Evolutionary conservation across 2,888 invertebrate species (phyloP).

Genomic region (Cantharis rufa): DNA sequence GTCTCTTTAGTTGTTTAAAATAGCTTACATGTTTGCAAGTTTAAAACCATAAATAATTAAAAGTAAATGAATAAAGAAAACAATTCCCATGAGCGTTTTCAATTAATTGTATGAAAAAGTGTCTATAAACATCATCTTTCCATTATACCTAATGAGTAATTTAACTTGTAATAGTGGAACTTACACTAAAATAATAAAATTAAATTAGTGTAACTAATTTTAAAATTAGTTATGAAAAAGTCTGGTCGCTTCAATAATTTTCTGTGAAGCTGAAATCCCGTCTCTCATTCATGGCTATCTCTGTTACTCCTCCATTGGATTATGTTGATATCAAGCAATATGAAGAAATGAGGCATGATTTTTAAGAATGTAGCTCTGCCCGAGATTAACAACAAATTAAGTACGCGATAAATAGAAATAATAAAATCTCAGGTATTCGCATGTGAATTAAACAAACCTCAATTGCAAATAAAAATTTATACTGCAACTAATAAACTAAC

Average conservation of each 20-base stretch:
- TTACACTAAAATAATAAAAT: conserved; percentile 22
- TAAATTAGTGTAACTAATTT: conserved; percentile 25
- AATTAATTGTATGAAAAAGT: not conserved
- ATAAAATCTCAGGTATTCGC: not conserved
- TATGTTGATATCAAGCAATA: not conserved
- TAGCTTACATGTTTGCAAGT: not conserved
- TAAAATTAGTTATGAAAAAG: conserved; percentile 23
- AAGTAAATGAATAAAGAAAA: not conserved
- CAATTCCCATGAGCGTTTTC: not conserved
- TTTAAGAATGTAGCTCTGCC: conserved; percentile 3
- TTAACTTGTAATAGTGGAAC: conserved; percentile 19
- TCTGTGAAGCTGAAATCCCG: not conserved
- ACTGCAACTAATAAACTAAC: conserved; percentile 31
- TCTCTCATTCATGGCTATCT: not conserved
- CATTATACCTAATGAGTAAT: conserved; percentile 2
- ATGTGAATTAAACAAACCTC: not conserved
- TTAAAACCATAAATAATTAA: not conserved
- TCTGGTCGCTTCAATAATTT: conserved; percentile 8
- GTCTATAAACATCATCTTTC: not conserved
- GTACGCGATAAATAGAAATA: not conserved
- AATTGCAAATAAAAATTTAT: conserved; percentile 26
- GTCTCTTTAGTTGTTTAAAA: not conserved
- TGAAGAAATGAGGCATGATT: not conserved
- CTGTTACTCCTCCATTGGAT: not conserved
- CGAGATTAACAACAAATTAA: not conserved